Evolutionary conservation across 1,140 invertebrate species (phyloP).

Genomic region (Drosophila bifasciata): DNA sequence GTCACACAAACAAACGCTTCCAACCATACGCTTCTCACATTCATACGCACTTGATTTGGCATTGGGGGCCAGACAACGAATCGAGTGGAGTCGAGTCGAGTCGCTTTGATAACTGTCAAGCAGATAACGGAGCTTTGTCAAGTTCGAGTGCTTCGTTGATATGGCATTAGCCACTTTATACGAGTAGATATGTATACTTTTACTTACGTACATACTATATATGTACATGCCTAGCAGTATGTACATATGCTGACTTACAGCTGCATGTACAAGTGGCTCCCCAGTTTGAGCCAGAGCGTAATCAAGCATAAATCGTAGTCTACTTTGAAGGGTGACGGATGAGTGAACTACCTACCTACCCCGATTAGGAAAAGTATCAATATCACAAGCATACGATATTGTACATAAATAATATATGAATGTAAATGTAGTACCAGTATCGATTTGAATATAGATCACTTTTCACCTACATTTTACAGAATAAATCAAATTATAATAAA

Average conservation of each 20-base stretch:
- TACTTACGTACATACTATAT: no score
- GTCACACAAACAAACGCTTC: slow-evolving; percentile 17
- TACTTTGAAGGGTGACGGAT: slow-evolving; percentile 52
- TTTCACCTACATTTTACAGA: no score
- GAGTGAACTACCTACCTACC: not conserved
- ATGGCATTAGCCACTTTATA: slow-evolving; percentile 62
- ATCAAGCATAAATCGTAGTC: slow-evolving; percentile 48
- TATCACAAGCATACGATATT: no score
- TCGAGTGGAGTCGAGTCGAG: not conserved
- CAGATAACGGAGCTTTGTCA: slow-evolving; percentile 72
- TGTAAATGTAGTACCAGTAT: no score
- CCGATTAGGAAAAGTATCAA: no score
- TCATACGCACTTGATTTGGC: slow-evolving; percentile 39
- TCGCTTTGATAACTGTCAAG: slow-evolving; percentile 60
- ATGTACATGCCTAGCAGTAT: no score
- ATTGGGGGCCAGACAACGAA: slow-evolving; percentile 23
- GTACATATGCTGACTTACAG: slow-evolving; percentile 2
- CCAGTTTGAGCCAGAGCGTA: slow-evolving; percentile 41
- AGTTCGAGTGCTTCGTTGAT: slow-evolving; percentile 64
- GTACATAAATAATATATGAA: no score
- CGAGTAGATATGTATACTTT: slow-evolving; percentile 9
- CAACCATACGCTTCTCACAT: slow-evolving; percentile 55
- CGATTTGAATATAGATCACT: no score
- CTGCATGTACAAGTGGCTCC: slow-evolving; percentile 9
- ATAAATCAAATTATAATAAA: no score